Conservation (phyloP, 92 coral and sea anemone genomes). For the Heteractis magnifica region DNA sequence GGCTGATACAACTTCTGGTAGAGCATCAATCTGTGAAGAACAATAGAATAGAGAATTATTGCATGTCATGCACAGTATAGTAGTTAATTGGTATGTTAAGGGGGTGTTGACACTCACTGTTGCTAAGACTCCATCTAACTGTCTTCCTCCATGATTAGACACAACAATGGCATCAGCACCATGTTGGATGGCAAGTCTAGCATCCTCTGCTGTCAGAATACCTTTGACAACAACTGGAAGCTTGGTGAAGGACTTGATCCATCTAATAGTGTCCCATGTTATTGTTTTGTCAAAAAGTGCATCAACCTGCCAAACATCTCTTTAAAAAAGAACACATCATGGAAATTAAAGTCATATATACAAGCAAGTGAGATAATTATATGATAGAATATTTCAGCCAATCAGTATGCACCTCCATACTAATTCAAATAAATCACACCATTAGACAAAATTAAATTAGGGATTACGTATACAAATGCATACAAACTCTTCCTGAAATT, state of each 20-base stretch:
- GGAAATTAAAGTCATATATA: not conserved
- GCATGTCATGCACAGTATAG: too few species aligned
- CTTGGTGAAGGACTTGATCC: conserved; percentile 57
- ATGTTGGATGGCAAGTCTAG: conserved; percentile 62
- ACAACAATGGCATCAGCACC: conserved; percentile 77
- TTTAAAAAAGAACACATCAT: not conserved
- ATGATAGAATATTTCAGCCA: too few species aligned
- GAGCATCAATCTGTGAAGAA: too few species aligned
- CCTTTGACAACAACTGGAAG: conserved; percentile 68
- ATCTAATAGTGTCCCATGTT: conserved; percentile 53
- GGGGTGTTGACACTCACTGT: conserved; percentile 29
- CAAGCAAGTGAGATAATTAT: not conserved
- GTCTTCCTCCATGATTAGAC: conserved; percentile 88
- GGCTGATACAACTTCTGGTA: too few species aligned
- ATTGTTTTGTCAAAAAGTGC: conserved; percentile 9
- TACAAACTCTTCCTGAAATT: not conserved
- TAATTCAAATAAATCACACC: too few species aligned
- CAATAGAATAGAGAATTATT: too few species aligned
- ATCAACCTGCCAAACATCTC: not conserved
- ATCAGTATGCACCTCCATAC: too few species aligned
- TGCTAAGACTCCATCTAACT: conserved; percentile 72
- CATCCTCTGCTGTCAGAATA: conserved; percentile 80
- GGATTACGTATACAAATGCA: not conserved
- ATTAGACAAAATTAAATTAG: not conserved
- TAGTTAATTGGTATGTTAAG: too few species aligned